Conservation (phyloP, 2,888 invertebrate species). For the Amblyjoppa proteus region DNA sequence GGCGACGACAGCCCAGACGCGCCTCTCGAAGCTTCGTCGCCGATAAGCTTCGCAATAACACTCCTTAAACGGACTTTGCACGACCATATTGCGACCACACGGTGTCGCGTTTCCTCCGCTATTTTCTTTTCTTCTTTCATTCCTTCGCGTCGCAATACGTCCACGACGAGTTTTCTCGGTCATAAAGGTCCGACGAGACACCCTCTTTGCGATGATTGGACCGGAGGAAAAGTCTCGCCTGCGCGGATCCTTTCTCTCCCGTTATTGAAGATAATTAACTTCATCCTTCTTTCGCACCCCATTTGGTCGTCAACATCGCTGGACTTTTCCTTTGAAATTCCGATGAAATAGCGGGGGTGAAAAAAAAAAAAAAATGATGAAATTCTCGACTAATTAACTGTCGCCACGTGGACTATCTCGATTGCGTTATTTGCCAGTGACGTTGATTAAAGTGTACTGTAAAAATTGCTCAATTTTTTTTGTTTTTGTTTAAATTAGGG, state of each 20-base stretch:
- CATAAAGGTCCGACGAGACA: not conserved
- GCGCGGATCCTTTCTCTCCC: not conserved
- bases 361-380: too few relatives aligned
- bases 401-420: too few relatives aligned
- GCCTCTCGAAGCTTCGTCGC: slow-evolving; percentile 1
- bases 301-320: not conserved
- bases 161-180: not conserved
- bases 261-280: not conserved
- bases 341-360: too few relatives aligned
- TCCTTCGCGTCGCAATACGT: not conserved
- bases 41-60: slow-evolving; percentile 34
- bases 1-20: not conserved
- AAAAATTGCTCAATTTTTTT: too few relatives aligned
- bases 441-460: too few relatives aligned
- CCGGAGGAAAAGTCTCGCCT: not conserved
- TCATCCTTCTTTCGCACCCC: not conserved
- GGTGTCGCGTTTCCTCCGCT: not conserved
- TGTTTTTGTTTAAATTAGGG: too few relatives aligned
- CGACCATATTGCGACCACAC: not conserved
- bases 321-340: not conserved
- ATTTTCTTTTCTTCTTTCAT: not conserved
- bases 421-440: too few relatives aligned
- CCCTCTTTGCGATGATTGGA: slow-evolving; percentile 1
- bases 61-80: slow-evolving; percentile 8
- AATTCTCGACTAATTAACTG: too few relatives aligned